phyloP scores from a whole-genome alignment of 2,797 vertebrate genomes.

The Trachurus trachurus region DNA sequence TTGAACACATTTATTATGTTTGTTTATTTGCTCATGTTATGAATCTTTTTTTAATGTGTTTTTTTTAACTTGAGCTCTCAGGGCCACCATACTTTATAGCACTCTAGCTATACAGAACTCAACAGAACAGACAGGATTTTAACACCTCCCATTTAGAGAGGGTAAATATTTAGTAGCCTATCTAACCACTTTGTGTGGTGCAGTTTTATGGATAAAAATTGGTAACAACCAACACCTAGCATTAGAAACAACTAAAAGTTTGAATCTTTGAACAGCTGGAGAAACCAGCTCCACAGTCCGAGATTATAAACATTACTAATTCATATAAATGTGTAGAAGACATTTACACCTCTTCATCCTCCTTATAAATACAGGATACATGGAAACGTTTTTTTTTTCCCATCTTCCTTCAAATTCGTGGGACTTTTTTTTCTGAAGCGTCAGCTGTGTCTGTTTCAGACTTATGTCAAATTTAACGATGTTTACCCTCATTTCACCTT shows the following conservation, averaged over 20 bases:
- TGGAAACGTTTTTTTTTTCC: not conserved
- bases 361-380: not conserved
- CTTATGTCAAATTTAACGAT: slow-evolving; percentile 19
- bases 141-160: too few relatives aligned
- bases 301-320: not conserved
- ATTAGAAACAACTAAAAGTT: not conserved
- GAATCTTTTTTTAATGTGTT: too few relatives aligned
- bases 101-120: not conserved
- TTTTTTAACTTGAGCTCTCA: too few relatives aligned
- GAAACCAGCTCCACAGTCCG: not conserved
- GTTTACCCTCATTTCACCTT: slow-evolving; percentile 22
- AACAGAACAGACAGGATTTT: not conserved
- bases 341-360: not conserved
- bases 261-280: not conserved
- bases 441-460: not conserved
- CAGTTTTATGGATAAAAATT: not conserved
- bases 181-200: too few relatives aligned
- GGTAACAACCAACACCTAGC: not conserved
- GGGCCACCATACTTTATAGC: too few relatives aligned
- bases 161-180: not conserved
- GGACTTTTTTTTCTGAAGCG: not conserved
- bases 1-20: too few relatives aligned
- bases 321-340: too few relatives aligned
- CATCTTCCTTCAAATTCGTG: not conserved
- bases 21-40: too few relatives aligned